These are phyloP conservation scores for Drosophila kepulauana DNA, from an alignment of 1,140 invertebrate genomes.

Conservation along the genomic window DNA sequence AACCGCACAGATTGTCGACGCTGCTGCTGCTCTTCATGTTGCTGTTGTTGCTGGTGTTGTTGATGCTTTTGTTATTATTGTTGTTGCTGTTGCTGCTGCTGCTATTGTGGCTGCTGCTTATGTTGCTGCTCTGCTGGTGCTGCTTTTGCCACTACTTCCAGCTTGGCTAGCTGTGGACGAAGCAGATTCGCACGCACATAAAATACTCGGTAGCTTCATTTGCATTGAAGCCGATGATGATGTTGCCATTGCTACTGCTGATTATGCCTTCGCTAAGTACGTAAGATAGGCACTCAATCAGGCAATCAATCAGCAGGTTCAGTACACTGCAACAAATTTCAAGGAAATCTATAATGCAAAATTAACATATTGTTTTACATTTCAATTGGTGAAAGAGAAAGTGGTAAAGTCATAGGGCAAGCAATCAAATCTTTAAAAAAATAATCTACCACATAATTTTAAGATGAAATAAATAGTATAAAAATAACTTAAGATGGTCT, in stretches of 20 bases:
- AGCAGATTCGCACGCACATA: slow-evolving; percentile 69
- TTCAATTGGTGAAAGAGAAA: no score
- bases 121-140: not conserved
- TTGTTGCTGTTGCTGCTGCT: not conserved
- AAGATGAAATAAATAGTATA: no score
- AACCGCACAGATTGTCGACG: slow-evolving; percentile 25
- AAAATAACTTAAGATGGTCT: no score
- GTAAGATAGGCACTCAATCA: slow-evolving; percentile 3
- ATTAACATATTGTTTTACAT: no score
- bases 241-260: not conserved
- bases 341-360: no score
- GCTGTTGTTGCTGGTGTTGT: not conserved
- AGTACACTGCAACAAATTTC: not conserved
- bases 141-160: slow-evolving; percentile 4
- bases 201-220: slow-evolving; percentile 58
- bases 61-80: not conserved
- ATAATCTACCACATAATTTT: no score
- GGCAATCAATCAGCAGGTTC: no score
- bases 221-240: slow-evolving; percentile 35
- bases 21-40: not conserved
- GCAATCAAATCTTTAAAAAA: no score
- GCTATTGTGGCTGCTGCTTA: not conserved
- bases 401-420: no score
- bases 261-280: not conserved
- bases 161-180: slow-evolving; percentile 4